Evolutionary conservation across 2,113 vertebrate species (phyloP).

Genomic region (Zosterops hypoxanthus): DNA sequence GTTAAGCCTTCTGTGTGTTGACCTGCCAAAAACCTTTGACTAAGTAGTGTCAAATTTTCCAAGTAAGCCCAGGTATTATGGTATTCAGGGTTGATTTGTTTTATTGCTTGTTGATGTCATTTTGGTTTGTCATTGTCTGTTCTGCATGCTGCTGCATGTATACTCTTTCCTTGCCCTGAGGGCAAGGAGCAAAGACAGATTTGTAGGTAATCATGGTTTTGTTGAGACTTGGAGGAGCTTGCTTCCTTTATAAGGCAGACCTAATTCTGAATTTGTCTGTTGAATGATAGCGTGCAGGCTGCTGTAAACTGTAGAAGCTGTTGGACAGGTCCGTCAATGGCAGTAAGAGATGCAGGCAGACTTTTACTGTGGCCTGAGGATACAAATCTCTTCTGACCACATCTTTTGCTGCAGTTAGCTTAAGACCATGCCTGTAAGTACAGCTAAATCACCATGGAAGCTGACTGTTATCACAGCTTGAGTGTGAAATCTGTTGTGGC

Average conservation of each 20-base stretch:
- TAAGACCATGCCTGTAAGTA: neutral
- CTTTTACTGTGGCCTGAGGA: slow-evolving; percentile 4
- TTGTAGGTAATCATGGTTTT: neutral
- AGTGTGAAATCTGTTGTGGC: neutral
- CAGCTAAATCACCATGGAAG: neutral
- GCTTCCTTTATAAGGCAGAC: neutral
- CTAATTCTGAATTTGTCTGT: neutral
- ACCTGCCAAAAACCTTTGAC: slow-evolving; percentile 34
- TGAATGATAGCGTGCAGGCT: neutral
- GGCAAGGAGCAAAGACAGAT: neutral
- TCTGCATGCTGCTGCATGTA: neutral
- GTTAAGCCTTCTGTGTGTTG: slow-evolving; percentile 3
- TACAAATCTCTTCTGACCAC: neutral
- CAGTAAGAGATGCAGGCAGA: neutral
- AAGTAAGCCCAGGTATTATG: neutral
- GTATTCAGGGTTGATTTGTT: neutral
- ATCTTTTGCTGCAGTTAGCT: neutral
- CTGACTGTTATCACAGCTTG: neutral
- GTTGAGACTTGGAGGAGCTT: neutral
- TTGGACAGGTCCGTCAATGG: neutral
- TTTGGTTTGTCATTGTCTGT: neutral
- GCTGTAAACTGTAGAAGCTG: neutral
- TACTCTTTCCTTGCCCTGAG: neutral
- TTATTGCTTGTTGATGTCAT: neutral
- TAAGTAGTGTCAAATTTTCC: slow-evolving; percentile 8